Evolutionary conservation across 2,113 vertebrate genomes (phyloP), one percentile per base, ranked within the genome.

Genomic region (Grantiella picta): DNA sequence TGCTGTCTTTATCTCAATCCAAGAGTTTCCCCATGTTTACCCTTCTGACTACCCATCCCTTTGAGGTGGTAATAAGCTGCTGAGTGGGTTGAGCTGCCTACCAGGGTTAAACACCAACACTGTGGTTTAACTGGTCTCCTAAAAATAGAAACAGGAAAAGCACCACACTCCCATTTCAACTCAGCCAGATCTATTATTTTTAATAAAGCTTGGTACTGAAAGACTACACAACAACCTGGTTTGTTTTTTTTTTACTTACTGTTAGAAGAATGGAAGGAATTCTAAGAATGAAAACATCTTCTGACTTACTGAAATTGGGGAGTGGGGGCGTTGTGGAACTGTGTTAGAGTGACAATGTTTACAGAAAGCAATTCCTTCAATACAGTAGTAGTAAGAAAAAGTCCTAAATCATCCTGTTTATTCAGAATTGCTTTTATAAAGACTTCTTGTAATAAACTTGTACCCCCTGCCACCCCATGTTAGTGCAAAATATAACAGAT

Each of bases 401-500:
- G 66, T 69, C 23, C 29, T 23, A 4, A 87, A 78, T 22, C 22
- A 33, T 38, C 8, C 31, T 38, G 8, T 53, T 56, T 35, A 53
- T 69, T 69, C 53, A 65, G 36, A 94, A 54, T 31, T 40, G 33
- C 9, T 83, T 89, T 81, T 45, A 36, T 38, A 66, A 79, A 92
- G 24, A 68, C 11, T 16, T 85, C 49, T 65, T 72, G 44, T 27
- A 56, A 79, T 36, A 68, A 92, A 70, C 36, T 28, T 45, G 21
- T 10, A 9, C 19, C 44, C 44, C 44, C 6, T 5, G 38, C 4
- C 1, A 44, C 12, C 6, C 20, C 0, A 0, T 6, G 10, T 59
- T 78, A 82, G 12, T 38, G 11, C 27, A 79, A 88, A 79, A 72
- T 45, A 52, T 2, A 64, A 78, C 21, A 29, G 44, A 64, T 5